Base-by-base conservation (phyloP, 2,888 invertebrate genomes). In the Oconnorella tubifera region DNA sequence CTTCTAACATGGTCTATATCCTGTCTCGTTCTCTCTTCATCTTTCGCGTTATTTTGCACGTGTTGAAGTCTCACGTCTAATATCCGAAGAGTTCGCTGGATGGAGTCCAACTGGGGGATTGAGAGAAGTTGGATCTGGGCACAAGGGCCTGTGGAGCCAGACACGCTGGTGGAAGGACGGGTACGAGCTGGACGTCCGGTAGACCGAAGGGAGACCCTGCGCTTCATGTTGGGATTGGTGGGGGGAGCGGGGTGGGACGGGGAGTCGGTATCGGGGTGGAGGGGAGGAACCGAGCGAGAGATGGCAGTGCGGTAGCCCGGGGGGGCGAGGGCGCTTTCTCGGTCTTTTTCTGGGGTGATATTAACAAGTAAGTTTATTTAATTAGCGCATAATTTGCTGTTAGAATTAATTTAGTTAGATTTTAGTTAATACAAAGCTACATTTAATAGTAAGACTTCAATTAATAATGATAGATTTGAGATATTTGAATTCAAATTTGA, bases 71-170 rank as follows among this genome's bases (percentile, higher is more conserved):
- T 69, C 27, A 82, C 80, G 66, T 82, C 82, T 50, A 81, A 70
- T 27, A 82, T 74, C 64, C 81, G 80, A 70, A 81, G 78, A 19
- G 78, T 77, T 57, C 82, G 69, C 64, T 78, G 77, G 56, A 81
- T 81, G 63, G 80, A 79, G 66, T 82, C 82, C 56, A 82, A 74
- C 66, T 82, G 82, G 10, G 82, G 82, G 56, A 81, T 80, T 31
- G 78, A 77, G 32, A 81, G 70, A 3, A 81, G 77, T 56, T 81
- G 81, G 3, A 80, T 76, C 53, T 64, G 68, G 32, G 48, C 28
- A 25, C 60, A 48, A 0, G 23, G 33, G n/a, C 25, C 50, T 1
- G 49, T 29, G 27, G 50, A 4, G 48, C 60, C 48, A 1, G 49
- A 28, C 31, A 50, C 29, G 29, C 25, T 50, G 14, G 60, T 27